These are phyloP conservation scores for Gymnocheta viridis DNA, from an alignment of 2,888 invertebrate species.

Conservation along the genomic window DNA sequence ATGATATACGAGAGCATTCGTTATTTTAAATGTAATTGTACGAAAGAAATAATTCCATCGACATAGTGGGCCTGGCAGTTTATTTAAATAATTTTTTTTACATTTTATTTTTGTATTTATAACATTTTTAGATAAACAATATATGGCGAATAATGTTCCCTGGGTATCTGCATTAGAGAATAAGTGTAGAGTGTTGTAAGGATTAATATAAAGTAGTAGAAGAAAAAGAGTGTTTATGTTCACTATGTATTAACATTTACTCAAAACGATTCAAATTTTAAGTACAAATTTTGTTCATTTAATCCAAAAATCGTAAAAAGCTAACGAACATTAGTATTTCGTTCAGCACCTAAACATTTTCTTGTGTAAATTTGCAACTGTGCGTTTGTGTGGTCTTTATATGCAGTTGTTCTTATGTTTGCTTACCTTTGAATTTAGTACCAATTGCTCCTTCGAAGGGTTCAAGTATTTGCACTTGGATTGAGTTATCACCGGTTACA, in stretches of 20 bases:
- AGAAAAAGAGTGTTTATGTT: not conserved
- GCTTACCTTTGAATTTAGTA: constrained; percentile 94
- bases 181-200: not conserved
- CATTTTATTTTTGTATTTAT: too few species aligned
- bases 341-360: not conserved
- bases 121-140: too few species aligned
- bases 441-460: constrained; percentile 91
- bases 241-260: not conserved
- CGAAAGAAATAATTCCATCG: too few species aligned
- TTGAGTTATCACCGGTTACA: constrained; percentile 85
- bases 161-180: not conserved
- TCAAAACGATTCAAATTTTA: not conserved
- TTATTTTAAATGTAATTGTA: too few species aligned
- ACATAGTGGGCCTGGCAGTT: too few species aligned
- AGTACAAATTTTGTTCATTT: not conserved
- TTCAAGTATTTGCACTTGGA: constrained; percentile 86
- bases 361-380: not conserved
- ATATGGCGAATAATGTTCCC: too few species aligned
- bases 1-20: too few species aligned
- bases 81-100: too few species aligned
- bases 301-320: not conserved
- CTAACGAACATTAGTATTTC: not conserved
- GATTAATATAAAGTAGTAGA: not conserved
- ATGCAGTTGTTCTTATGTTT: constrained; percentile 15
- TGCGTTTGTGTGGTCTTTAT: not conserved